Percentiles rank a stretch among this genome's conserved stretches.
Conservation (phyloP, 2,888 invertebrate species). For the Muscina levida region DNA sequence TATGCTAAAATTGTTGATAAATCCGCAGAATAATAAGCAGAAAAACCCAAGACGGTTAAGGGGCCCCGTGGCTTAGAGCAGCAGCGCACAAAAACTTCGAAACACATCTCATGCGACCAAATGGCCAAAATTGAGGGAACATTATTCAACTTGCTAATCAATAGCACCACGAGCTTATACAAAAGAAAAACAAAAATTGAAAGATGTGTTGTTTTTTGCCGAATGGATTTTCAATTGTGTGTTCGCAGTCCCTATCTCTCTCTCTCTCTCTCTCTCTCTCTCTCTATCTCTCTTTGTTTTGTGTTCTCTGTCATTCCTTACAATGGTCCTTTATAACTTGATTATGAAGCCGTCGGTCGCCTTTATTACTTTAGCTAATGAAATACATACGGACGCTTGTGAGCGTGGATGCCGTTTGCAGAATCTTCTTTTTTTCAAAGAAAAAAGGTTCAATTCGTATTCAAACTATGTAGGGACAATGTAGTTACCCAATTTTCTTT, state of each 20-base stretch:
- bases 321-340: conserved; percentile 9
- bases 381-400: conserved; percentile 26
- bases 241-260: too few species aligned
- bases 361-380: conserved; percentile 25
- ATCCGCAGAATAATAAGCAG: background rate
- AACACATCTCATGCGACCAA: too few species aligned
- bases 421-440: background rate
- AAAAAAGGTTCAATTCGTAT: conserved; percentile 45
- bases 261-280: too few species aligned
- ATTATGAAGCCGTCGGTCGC: conserved; percentile 3
- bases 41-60: background rate
- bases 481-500: too few species aligned
- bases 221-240: background rate
- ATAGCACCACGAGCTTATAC: background rate
- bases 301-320: background rate
- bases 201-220: conserved; percentile 24
- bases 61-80: too few species aligned
- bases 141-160: conserved; percentile 31
- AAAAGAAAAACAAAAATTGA: conserved; percentile 23
- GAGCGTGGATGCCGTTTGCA: background rate
- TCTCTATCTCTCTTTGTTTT: too few species aligned
- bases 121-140: conserved; percentile 14
- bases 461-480: conserved; percentile 33
- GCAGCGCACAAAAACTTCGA: background rate
- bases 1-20: conserved; percentile 10